Conservation (phyloP, 2,888 invertebrate genomes). For the Hypsopygia costalis region DNA sequence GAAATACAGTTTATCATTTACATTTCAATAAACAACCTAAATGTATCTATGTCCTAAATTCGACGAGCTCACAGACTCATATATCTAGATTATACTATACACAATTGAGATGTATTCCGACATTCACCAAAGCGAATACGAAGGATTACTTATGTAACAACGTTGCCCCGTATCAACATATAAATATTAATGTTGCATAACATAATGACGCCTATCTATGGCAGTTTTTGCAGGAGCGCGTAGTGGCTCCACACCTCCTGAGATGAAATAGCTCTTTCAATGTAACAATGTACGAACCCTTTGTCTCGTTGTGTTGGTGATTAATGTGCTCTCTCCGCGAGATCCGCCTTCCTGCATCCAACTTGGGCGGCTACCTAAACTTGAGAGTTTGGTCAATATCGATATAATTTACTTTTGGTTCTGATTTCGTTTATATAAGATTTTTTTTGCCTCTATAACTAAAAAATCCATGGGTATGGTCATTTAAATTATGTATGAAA, state of each 20-base stretch:
- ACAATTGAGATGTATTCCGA: too few species aligned
- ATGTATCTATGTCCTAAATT: too few species aligned
- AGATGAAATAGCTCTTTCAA: not conserved
- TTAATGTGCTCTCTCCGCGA: conserved; percentile 10
- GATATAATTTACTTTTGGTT: too few species aligned
- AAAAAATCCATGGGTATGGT: too few species aligned
- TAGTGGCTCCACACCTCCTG: not conserved
- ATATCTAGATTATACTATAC: too few species aligned
- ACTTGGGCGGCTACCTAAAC: not conserved
- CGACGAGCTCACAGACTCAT: too few species aligned
- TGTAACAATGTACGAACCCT: conserved; percentile 11
- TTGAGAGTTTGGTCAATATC: not conserved
- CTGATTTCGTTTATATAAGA: too few species aligned
- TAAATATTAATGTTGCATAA: not conserved
- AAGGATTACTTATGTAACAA: not conserved
- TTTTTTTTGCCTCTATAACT: too few species aligned
- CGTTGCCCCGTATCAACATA: not conserved
- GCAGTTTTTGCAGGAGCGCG: not conserved
- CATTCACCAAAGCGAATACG: not conserved
- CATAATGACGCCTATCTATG: not conserved
- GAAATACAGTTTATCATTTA: too few species aligned
- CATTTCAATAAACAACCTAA: too few species aligned
- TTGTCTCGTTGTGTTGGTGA: conserved; percentile 12
- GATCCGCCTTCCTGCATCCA: conserved; percentile 8
- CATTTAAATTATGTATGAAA: too few species aligned